These are phyloP conservation scores for Sardina pilchardus DNA, from an alignment of 2,113 vertebrate genomes.

Conservation along the genomic window DNA sequence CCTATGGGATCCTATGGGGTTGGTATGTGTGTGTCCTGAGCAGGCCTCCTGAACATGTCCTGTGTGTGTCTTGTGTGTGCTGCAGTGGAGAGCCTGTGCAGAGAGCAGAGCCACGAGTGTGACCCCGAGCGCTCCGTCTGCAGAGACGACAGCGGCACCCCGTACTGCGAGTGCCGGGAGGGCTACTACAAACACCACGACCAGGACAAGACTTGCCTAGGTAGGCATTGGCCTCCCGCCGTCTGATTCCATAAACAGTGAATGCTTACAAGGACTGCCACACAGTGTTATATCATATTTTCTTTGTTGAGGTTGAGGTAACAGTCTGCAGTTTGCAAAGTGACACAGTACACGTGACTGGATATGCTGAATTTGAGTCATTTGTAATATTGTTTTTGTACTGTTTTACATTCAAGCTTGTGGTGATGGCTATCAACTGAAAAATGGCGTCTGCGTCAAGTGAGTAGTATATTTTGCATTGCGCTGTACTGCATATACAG, in stretches of 20 bases:
- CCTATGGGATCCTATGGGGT: too few relatives aligned
- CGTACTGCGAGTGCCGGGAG: slow-evolving; percentile 81
- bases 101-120: slow-evolving; percentile 79
- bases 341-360: too few relatives aligned
- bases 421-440: slow-evolving; percentile 87
- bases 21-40: background rate
- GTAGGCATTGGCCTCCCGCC: slow-evolving; percentile 59
- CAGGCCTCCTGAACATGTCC: background rate
- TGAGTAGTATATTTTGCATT: slow-evolving; percentile 67
- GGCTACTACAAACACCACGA: slow-evolving; percentile 92
- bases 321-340: too few relatives aligned
- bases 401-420: slow-evolving; percentile 77
- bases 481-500: background rate
- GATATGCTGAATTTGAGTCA: too few relatives aligned
- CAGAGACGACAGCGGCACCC: slow-evolving; percentile 75
- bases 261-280: too few relatives aligned
- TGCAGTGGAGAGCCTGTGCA: slow-evolving; percentile 86
- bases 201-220: slow-evolving; percentile 87
- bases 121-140: slow-evolving; percentile 84
- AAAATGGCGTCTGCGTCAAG: slow-evolving; percentile 88
- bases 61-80: background rate
- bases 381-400: background rate
- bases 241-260: too few relatives aligned
- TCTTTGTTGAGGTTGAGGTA: too few relatives aligned
- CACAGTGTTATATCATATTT: background rate